Conservation (phyloP, 2,113 vertebrate genomes). For the Eolophus roseicapilla region DNA sequence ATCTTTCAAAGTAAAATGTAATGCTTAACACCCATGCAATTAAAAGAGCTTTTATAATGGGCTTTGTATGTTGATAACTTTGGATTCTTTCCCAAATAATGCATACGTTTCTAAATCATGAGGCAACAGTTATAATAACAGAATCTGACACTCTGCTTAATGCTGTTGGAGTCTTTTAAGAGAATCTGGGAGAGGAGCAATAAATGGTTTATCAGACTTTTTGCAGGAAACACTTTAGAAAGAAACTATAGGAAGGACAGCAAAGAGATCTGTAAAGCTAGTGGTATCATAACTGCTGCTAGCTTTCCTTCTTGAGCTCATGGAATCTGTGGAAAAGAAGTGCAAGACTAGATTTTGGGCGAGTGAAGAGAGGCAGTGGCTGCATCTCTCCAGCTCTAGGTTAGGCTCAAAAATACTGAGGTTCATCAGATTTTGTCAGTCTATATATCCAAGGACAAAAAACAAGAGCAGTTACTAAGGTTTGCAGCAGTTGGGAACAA, state of each 20-base stretch:
- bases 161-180: background rate
- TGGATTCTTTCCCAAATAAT: background rate
- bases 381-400: background rate
- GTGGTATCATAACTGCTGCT: background rate
- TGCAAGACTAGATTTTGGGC: background rate
- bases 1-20: background rate
- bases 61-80: background rate
- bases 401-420: background rate
- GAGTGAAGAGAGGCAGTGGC: background rate
- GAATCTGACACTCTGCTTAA: background rate
- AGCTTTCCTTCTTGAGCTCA: background rate
- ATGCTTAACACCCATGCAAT: background rate
- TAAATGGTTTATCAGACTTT: background rate
- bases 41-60: background rate
- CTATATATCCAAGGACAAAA: background rate
- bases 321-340: background rate
- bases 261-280: background rate
- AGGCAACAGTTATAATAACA: background rate
- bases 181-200: background rate
- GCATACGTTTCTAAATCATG: background rate
- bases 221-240: background rate
- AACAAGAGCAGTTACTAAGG: background rate
- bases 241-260: background rate
- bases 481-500: background rate
- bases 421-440: background rate